These are phyloP conservation scores for Drosophila virilis DNA, from an alignment of 1,140 invertebrate species.

Conservation along the genomic window DNA sequence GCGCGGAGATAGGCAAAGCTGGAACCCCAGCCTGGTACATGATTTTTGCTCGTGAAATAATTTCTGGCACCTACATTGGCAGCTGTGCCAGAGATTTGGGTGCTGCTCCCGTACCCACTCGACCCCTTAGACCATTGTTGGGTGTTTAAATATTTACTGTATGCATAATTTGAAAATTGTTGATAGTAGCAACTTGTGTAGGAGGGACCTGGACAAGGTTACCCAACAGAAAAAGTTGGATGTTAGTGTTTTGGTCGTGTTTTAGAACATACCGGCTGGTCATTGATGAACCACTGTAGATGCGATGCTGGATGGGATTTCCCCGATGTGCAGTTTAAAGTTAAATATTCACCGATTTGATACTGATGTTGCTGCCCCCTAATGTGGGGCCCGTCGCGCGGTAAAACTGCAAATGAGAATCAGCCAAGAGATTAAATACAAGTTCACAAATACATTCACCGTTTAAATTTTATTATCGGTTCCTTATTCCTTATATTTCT, in stretches of 20 bases:
- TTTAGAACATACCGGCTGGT: slow-evolving; percentile 87
- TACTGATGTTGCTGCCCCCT: slow-evolving; percentile 91
- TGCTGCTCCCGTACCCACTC: not conserved
- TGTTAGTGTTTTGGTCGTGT: slow-evolving; percentile 23
- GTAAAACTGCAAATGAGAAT: slow-evolving; percentile 87
- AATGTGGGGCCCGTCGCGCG: slow-evolving; percentile 91
- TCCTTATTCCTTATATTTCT: no score
- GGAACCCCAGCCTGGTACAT: slow-evolving; percentile 55
- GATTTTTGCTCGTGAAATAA: slow-evolving; percentile 80
- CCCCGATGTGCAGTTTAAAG: slow-evolving; percentile 93
- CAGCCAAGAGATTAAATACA: slow-evolving; percentile 4
- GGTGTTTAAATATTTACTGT: slow-evolving; percentile 79
- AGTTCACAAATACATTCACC: not conserved
- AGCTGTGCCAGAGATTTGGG: slow-evolving; percentile 44
- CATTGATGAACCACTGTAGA: slow-evolving; percentile 93
- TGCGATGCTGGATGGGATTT: slow-evolving; percentile 91
- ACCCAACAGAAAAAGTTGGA: slow-evolving; percentile 24
- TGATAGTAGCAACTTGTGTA: slow-evolving; percentile 20
- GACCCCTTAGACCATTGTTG: slow-evolving; percentile 51
- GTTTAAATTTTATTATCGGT: no score
- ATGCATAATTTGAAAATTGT: slow-evolving; percentile 76
- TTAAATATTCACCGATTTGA: slow-evolving; percentile 91
- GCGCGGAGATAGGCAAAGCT: slow-evolving; percentile 17
- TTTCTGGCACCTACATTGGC: slow-evolving; percentile 57
- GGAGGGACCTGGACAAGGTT: slow-evolving; percentile 17